Evolutionary conservation across 1,140 invertebrate species (phyloP), one percentile per base, ranked within the genome.

Genomic region (Ceratosolen solmsi): DNA sequence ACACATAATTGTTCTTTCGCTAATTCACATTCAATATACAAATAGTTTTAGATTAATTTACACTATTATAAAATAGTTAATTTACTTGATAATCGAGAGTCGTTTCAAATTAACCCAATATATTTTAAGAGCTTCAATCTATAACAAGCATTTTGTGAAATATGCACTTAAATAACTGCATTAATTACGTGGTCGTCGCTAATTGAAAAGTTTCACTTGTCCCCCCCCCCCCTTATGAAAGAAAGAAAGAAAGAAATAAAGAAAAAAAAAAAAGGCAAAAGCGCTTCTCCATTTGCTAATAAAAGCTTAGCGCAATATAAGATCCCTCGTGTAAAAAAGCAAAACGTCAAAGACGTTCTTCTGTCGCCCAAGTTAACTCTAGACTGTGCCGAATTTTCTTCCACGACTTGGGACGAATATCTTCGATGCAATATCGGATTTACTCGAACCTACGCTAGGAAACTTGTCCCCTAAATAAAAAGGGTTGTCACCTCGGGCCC

Each of bases 401-500:
- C 56, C 74, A 60, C 27, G 65, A 58, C 51, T 56, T 27, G 20
- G 60, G 68, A 77, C 58, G 76, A 82, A 77, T 82, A 72, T 82
- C 80, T 77, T 77, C 80, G 75, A 83, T 84, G 86, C 85, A 87
- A 90, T 91, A 91, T 91, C 90, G 88, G 87, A 91, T 91, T 91
- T 91, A 91, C 89, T 90, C 89, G 87, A 86, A 82, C 85, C 85
- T 84, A 83, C 84, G 65, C 75, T 80, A 17, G 25, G 58, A 85
- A 90, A 90, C 86, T 90, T 89, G 84, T 84, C 85, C 87, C 87
- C 88, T 90, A 91, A 92, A 92, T 92, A 91, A 92, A 91, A 92
- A 91, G 90, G 90, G 89, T 92, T 91, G 86, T 91, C 90, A 87
- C 56, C 87, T 86, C 81, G 73, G 46, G 76, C 75, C 77, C 63